phyloP scores from a whole-genome alignment of 2,797 vertebrate species.

The Pagetopsis macropterus region DNA sequence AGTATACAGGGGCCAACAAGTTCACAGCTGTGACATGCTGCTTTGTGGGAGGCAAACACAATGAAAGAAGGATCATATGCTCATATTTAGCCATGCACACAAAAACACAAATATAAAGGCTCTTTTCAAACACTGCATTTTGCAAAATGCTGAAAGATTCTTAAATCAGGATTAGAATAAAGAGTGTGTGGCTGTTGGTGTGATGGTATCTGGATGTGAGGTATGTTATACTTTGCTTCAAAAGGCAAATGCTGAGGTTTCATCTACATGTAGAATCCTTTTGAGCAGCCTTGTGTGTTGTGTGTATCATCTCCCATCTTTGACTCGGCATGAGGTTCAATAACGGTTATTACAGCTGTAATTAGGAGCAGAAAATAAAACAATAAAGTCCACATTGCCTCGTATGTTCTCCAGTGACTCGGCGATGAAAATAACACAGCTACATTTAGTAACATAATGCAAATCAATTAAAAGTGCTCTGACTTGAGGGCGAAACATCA shows the following conservation, averaged over 20 bases:
- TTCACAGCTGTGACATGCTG: slow-evolving; percentile 75
- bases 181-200: not conserved
- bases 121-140: slow-evolving; percentile 23
- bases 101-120: slow-evolving; percentile 30
- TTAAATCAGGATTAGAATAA: slow-evolving; percentile 18
- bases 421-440: slow-evolving; percentile 14
- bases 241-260: slow-evolving; percentile 27
- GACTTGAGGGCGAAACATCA: slow-evolving; percentile 49
- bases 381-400: slow-evolving; percentile 12
- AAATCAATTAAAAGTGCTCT: slow-evolving; percentile 55
- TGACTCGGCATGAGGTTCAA: slow-evolving; percentile 15
- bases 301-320: slow-evolving; percentile 29
- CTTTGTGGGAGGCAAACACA: slow-evolving; percentile 69
- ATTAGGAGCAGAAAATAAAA: slow-evolving; percentile 12
- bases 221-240: slow-evolving; percentile 25
- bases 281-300: slow-evolving; percentile 25
- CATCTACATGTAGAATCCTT: slow-evolving; percentile 23
- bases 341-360: slow-evolving; percentile 31
- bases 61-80: slow-evolving; percentile 69
- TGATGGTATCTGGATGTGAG: slow-evolving; percentile 6
- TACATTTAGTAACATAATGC: slow-evolving; percentile 39
- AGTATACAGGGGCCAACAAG: slow-evolving; percentile 78
- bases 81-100: slow-evolving; percentile 53
- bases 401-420: slow-evolving; percentile 3
- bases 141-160: slow-evolving; percentile 4